Percentiles rank a stretch among this genome's conserved stretches.
phyloP scores from a whole-genome alignment of 1,140 invertebrate species.

The Lucilia cuprina region DNA sequence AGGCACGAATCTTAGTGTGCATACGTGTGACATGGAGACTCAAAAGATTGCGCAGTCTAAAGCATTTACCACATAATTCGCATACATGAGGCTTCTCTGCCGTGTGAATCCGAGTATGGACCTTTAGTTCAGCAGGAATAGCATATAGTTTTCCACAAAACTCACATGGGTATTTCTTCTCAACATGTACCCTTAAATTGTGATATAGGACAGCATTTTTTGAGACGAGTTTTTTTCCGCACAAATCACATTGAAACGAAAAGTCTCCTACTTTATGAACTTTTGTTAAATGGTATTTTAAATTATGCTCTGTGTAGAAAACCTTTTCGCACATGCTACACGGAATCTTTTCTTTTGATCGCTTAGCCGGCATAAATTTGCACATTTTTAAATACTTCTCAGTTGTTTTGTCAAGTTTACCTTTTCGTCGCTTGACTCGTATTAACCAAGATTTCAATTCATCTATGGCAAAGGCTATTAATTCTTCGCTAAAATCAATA shows the following conservation, averaged over 20 bases:
- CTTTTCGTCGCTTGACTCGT: conserved; percentile 18
- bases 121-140: conserved; percentile 47
- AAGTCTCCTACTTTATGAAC: conserved; percentile 51
- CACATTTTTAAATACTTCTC: conserved; percentile 42
- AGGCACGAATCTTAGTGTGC: conserved; percentile 52
- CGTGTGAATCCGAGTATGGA: conserved; percentile 50
- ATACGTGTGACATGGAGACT: conserved; percentile 51
- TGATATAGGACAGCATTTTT: conserved; percentile 45
- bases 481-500: conserved; percentile 34
- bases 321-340: conserved; percentile 48
- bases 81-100: conserved; percentile 51
- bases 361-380: conserved; percentile 48
- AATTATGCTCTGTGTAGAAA: conserved; percentile 46
- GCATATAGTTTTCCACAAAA: conserved; percentile 50
- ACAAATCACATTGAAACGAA: conserved; percentile 49
- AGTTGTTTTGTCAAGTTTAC: not conserved
- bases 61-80: conserved; percentile 55
- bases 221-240: conserved; percentile 47
- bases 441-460: conserved; percentile 33
- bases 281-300: conserved; percentile 50
- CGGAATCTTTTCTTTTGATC: conserved; percentile 45
- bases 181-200: conserved; percentile 44
- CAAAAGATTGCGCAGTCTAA: conserved; percentile 48
- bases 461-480: conserved; percentile 17
- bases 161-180: conserved; percentile 50